phyloP scores from a whole-genome alignment of 2,797 vertebrate genomes.

The Sebastes taczanowskii region DNA sequence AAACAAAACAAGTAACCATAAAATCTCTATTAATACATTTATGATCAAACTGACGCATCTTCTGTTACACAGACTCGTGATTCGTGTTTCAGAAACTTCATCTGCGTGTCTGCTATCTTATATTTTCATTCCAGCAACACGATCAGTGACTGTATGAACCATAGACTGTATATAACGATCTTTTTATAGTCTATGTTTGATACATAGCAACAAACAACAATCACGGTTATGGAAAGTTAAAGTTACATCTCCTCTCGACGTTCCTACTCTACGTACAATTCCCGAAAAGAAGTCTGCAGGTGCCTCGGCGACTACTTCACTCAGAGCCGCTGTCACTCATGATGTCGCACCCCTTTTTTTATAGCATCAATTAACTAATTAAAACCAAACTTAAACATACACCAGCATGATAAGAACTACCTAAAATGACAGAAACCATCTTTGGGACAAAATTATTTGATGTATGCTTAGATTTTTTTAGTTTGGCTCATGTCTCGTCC shows the following conservation, averaged over 20 bases:
- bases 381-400: too few species aligned
- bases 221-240: neutral
- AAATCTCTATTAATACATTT: neutral
- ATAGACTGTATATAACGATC: too few species aligned
- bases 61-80: neutral
- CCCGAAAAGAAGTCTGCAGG: too few species aligned
- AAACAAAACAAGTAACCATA: neutral
- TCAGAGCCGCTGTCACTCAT: neutral
- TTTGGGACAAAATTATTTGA: neutral
- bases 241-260: too few species aligned
- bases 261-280: too few species aligned
- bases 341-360: accelerated
- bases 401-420: too few species aligned
- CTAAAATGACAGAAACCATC: too few species aligned
- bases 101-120: neutral
- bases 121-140: neutral
- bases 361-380: neutral
- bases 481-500: neutral
- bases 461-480: accelerated
- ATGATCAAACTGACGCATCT: neutral
- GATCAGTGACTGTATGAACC: too few species aligned
- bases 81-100: neutral
- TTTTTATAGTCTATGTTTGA: too few species aligned
- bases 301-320: neutral
- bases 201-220: neutral